phyloP scores from a whole-genome alignment of 2,888 invertebrate genomes.

The Candidula unifasciata region DNA sequence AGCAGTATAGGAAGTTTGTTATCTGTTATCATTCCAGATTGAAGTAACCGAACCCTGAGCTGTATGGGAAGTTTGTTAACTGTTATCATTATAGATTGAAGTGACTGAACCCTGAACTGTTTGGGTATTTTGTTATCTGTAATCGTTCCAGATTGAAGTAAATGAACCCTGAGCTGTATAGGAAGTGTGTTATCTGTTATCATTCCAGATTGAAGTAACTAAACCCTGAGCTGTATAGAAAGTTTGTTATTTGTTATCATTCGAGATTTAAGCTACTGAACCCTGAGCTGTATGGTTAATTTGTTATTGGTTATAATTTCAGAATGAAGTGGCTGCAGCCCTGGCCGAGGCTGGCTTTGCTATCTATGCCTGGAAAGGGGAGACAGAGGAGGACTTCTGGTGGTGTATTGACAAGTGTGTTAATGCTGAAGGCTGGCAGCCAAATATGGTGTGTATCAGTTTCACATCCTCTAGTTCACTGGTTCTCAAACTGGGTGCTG shows the following conservation, averaged over 20 bases:
- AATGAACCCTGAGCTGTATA: too few relatives aligned
- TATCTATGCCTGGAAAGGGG: conserved; percentile 97
- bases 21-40: too few relatives aligned
- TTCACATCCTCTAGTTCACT: background rate
- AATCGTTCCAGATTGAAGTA: too few relatives aligned
- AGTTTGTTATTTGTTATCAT: background rate
- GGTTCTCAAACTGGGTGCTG: too few relatives aligned
- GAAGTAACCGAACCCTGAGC: too few relatives aligned
- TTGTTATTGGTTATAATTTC: background rate
- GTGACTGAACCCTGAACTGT: too few relatives aligned
- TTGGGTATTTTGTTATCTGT: too few relatives aligned
- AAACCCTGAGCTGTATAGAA: background rate
- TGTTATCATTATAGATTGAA: too few relatives aligned
- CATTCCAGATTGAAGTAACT: too few relatives aligned
- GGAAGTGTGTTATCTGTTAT: too few relatives aligned
- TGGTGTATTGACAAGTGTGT: conserved; percentile 99
- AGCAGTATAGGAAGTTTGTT: too few relatives aligned
- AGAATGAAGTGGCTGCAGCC: conserved; percentile 98
- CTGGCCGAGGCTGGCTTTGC: conserved; percentile 91
- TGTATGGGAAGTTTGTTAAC: too few relatives aligned
- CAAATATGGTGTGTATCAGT: conserved; percentile 86
- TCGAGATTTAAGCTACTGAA: background rate
- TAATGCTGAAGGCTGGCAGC: conserved; percentile 94
- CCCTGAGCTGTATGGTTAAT: background rate
- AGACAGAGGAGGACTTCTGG: conserved; percentile 99